Percentiles rank a stretch among this genome's conserved stretches.
Evolutionary conservation across 2,888 invertebrate genomes (phyloP).

Genomic region (Tetrapedia diversipes): DNA sequence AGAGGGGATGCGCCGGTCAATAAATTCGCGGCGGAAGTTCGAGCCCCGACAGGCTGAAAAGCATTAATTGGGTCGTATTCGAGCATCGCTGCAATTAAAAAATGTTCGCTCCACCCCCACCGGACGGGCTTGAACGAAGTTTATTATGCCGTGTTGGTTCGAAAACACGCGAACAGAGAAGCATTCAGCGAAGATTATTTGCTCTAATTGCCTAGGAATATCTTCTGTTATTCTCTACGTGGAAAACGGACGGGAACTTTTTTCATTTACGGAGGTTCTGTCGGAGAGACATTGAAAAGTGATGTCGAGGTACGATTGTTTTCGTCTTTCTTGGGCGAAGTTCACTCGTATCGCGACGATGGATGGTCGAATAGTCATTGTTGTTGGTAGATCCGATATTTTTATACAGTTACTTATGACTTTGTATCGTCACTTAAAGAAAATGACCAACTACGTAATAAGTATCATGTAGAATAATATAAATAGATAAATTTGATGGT

Average conservation of each 20-base stretch:
- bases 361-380: no score
- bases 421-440: no score
- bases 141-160: slow-evolving; percentile 3
- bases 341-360: no score
- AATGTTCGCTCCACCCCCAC: not conserved
- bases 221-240: no score
- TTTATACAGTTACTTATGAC: no score
- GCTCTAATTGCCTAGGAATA: not conserved
- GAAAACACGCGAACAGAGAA: not conserved
- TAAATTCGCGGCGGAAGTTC: slow-evolving; percentile 5
- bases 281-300: not conserved
- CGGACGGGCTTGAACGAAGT: not conserved
- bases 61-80: slow-evolving; percentile 21
- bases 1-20: not conserved
- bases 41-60: not conserved
- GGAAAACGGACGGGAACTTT: not conserved
- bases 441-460: no score
- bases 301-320: not conserved
- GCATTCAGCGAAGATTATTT: slow-evolving; percentile 14
- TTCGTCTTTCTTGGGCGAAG: no score
- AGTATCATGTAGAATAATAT: no score
- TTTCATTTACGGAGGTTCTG: not conserved
- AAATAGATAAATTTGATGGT: no score
- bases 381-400: no score
- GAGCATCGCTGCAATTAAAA: slow-evolving; percentile 32